Conservation (phyloP, 2,113 vertebrate genomes). For the Neoarius graeffei region DNA sequence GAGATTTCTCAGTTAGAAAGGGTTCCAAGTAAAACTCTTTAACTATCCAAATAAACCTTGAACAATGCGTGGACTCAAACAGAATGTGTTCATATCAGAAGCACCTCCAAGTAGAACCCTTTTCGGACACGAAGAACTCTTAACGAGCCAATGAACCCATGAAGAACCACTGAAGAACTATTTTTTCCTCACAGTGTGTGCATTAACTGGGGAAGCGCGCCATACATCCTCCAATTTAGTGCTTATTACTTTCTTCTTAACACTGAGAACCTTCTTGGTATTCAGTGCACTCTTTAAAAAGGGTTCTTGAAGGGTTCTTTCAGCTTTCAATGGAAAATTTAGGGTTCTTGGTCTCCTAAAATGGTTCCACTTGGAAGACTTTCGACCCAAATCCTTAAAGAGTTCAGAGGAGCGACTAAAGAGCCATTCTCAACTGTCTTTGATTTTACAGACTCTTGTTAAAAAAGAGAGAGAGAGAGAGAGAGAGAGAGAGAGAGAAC, state of each 20-base stretch:
- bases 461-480: neutral
- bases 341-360: neutral
- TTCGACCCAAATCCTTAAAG: neutral
- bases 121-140: neutral
- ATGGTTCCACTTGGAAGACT: neutral
- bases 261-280: neutral
- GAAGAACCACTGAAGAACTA: neutral
- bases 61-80: neutral
- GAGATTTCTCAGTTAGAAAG: neutral
- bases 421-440: neutral
- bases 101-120: neutral
- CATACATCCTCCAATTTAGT: no score
- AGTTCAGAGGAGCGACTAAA: neutral
- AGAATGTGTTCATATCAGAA: neutral
- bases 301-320: neutral
- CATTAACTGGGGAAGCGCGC: neutral
- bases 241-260: neutral
- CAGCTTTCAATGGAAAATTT: neutral
- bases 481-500: neutral
- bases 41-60: neutral
- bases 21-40: neutral
- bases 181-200: neutral
- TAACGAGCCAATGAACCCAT: neutral
- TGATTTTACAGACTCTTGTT: neutral
- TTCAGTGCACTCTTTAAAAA: neutral